Evolutionary conservation across 2,888 invertebrate species (phyloP), one percentile per base, ranked within the genome.

Genomic region (Chrysolina haemoptera): DNA sequence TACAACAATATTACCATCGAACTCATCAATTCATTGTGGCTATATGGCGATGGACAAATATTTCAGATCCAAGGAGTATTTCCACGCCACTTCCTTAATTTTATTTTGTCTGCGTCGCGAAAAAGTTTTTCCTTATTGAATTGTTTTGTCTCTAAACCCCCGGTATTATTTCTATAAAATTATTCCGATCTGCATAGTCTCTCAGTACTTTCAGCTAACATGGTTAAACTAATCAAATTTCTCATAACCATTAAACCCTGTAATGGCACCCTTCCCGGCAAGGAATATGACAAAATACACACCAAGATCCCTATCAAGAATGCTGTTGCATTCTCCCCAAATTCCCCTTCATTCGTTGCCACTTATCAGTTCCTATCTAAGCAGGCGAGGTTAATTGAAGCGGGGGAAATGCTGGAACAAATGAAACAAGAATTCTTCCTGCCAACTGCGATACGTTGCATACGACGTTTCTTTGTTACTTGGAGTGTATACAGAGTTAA

Each of bases 401-500:
- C 73, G 72, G 71, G 72, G 77, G 79, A 70, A 78, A 78, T 74
- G 72, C 73, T 70, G 76, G 75, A 79, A 79, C 76, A 74, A 77
- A 62, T 68, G 64, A 73, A 76, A 73, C 55, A 64, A 55, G 76
- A 71, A 76, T 76, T 76, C 70, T 73, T 76, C 70, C 67, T 71
- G 76, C 73, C 73, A 73, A 71, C 74, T 68, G 68, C 68, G 74
- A 71, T 70, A 71, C 70, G 50, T 59, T 35, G 68, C 62, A 41
- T 55, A 64, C 50, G 55, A 67, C 50, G 46, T 50, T 68, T 68
- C 55, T 68, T 43, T 62, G 70, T 62, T 62, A 53, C 67, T 67
- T 40, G 48, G 53, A 67, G 67, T 50, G 53, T 67, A 67, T 67
- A 67, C 67, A 9, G 63, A 70, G 64, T 67, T 67, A 67, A 67